These are phyloP conservation scores for Spea hammondii DNA, from an alignment of 2,797 vertebrate genomes.

Conservation along the genomic window DNA sequence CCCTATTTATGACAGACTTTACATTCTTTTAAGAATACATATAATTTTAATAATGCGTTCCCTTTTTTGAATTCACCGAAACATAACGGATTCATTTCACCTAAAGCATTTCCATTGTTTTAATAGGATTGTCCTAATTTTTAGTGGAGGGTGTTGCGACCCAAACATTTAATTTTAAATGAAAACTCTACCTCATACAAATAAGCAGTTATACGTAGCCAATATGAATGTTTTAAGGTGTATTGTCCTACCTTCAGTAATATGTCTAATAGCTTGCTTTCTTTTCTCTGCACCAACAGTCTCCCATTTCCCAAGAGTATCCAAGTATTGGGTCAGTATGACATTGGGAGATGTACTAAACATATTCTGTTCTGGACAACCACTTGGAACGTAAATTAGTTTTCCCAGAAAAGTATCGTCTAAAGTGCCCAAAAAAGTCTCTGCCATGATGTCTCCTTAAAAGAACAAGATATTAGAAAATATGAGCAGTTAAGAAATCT, in stretches of 20 bases:
- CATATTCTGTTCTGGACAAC: slow-evolving; percentile 75
- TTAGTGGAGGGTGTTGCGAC: too few species aligned
- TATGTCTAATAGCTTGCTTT: slow-evolving; percentile 52
- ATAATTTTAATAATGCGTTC: too few species aligned
- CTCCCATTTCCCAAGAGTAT: slow-evolving; percentile 73
- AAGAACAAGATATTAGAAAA: not conserved
- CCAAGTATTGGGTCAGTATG: slow-evolving; percentile 72
- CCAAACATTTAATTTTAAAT: too few species aligned
- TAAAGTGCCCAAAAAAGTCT: slow-evolving; percentile 65
- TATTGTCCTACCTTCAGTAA: slow-evolving; percentile 8
- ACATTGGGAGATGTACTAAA: slow-evolving; percentile 64
- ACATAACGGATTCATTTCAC: too few species aligned
- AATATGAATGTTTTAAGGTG: not conserved
- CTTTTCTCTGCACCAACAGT: slow-evolving; percentile 63
- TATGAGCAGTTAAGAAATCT: too few species aligned
- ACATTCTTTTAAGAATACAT: too few species aligned
- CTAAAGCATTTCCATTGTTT: too few species aligned
- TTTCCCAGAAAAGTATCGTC: slow-evolving; percentile 57
- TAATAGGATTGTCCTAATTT: too few species aligned
- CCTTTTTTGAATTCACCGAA: too few species aligned
- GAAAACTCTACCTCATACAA: too few species aligned
- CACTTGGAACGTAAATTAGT: slow-evolving; percentile 64
- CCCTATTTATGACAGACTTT: too few species aligned
- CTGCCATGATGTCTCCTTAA: slow-evolving; percentile 61
- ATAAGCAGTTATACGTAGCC: not conserved